Percentiles rank a stretch among this genome's conserved stretches.
phyloP scores from a whole-genome alignment of 35 echinoderm and acorn worm genomes.

The Lytechinus variegatus region DNA sequence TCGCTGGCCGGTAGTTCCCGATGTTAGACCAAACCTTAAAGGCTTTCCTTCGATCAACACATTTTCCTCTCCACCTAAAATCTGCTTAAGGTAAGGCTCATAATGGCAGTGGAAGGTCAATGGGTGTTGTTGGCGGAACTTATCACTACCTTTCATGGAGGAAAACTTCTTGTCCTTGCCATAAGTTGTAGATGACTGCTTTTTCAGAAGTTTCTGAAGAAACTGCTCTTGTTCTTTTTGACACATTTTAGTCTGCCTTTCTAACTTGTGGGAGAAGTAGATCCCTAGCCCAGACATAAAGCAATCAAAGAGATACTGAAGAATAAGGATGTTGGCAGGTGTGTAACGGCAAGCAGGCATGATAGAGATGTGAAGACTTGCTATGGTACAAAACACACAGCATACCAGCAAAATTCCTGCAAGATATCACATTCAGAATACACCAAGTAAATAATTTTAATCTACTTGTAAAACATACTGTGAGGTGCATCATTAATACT shows the following conservation, averaged over 20 bases:
- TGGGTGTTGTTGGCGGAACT: constrained; percentile 59
- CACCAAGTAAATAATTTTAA: too few relatives aligned
- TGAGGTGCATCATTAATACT: too few relatives aligned
- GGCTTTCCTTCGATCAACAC: constrained; percentile 60
- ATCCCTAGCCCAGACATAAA: not conserved
- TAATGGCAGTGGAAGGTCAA: constrained; percentile 70
- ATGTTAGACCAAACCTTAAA: constrained; percentile 56
- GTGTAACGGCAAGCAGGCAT: constrained; percentile 29
- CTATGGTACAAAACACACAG: not conserved
- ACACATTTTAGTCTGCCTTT: constrained; percentile 10
- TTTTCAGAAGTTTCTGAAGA: constrained; percentile 28
- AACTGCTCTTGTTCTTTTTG: constrained; percentile 59
- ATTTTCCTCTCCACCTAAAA: constrained; percentile 69
- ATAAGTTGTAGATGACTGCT: constrained; percentile 69
- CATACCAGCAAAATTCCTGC: not conserved
- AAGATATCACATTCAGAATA: not conserved
- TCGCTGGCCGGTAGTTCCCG: constrained; percentile 66
- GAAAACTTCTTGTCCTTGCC: constrained; percentile 61
- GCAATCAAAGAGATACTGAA: constrained; percentile 34
- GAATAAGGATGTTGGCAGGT: not conserved
- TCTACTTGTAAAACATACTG: too few relatives aligned
- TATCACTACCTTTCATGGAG: constrained; percentile 43
- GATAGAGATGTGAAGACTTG: constrained; percentile 22
- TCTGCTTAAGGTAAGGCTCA: constrained; percentile 58
- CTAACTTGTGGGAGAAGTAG: constrained; percentile 27